A percentile compares a stretch with the other conserved stretches of the same genome.
Conservation (phyloP, 1,140 invertebrate species). For the Dinoponera quadriceps region DNA sequence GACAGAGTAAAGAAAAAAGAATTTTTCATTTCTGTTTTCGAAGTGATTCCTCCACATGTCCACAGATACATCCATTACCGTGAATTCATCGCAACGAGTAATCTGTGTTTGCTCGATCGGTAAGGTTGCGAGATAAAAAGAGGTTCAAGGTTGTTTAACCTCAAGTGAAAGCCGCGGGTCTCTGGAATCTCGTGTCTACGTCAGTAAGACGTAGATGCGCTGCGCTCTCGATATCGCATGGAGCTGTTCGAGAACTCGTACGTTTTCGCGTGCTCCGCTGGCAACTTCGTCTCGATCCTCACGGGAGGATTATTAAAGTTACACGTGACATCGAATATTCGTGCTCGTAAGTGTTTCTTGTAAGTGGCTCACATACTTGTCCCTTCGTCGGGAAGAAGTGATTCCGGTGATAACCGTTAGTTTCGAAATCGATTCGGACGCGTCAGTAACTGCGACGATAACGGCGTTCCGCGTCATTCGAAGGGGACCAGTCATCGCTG, state of each 20-base stretch:
- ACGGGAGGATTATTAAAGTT: neutral
- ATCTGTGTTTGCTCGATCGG: conserved; percentile 49
- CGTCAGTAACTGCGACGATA: conserved; percentile 14
- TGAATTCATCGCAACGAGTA: too few relatives aligned
- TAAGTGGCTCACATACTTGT: neutral
- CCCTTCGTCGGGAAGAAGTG: neutral
- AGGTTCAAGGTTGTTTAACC: conserved; percentile 62
- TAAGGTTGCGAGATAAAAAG: conserved; percentile 52
- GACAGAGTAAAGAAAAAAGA: too few relatives aligned
- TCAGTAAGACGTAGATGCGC: conserved; percentile 40
- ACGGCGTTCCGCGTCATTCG: conserved; percentile 23
- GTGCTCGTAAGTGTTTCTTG: conserved; percentile 16
- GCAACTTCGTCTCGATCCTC: neutral
- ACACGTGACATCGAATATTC: neutral
- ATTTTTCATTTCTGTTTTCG: too few relatives aligned
- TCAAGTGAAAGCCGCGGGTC: conserved; percentile 70
- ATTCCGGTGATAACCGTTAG: neutral
- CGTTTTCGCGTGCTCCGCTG: neutral
- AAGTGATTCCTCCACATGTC: too few relatives aligned
- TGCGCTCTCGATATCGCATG: conserved; percentile 22
- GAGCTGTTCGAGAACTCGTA: conserved; percentile 20
- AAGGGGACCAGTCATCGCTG: neutral
- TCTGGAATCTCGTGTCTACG: conserved; percentile 51
- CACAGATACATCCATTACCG: too few relatives aligned
- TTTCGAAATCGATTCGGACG: neutral